These are phyloP conservation scores for Luscinia megarhynchos DNA, from an alignment of 2,797 vertebrate species.

Conservation along the genomic window DNA sequence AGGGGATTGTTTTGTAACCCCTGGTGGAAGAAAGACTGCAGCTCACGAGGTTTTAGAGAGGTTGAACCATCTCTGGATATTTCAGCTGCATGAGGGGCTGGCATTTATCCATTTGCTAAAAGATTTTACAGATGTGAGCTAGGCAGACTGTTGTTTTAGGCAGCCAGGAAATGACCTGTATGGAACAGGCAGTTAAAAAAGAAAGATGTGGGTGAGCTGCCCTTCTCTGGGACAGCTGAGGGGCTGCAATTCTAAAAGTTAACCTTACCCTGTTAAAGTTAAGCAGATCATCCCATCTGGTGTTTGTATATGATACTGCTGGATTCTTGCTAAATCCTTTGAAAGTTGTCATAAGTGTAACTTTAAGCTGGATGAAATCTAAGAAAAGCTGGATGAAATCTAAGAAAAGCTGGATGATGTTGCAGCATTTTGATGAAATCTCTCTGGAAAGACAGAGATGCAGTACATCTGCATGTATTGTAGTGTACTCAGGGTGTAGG, in stretches of 20 bases:
- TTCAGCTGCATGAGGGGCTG: neutral
- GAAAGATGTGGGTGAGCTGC: neutral
- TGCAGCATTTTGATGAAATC: neutral
- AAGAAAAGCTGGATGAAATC: neutral
- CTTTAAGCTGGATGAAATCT: neutral
- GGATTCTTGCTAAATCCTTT: neutral
- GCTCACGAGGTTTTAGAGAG: neutral
- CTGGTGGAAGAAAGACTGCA: neutral
- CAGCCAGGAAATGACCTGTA: constrained; percentile 52
- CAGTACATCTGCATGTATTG: rapidly evolving
- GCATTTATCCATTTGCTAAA: constrained; percentile 4
- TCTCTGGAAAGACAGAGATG: neutral
- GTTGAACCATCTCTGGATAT: neutral
- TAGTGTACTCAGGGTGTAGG: neutral
- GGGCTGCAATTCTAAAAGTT: neutral
- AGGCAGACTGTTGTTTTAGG: constrained; percentile 53
- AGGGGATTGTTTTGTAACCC: neutral
- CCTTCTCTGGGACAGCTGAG: neutral
- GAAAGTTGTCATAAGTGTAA: neutral
- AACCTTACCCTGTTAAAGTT: neutral
- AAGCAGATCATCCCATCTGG: neutral
- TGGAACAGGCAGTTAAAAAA: neutral
- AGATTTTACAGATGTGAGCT: constrained; percentile 49
- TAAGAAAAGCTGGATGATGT: neutral
- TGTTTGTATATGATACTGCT: neutral